Conservation (phyloP, 2,797 vertebrate genomes). For the Bovichtus diacanthus region DNA sequence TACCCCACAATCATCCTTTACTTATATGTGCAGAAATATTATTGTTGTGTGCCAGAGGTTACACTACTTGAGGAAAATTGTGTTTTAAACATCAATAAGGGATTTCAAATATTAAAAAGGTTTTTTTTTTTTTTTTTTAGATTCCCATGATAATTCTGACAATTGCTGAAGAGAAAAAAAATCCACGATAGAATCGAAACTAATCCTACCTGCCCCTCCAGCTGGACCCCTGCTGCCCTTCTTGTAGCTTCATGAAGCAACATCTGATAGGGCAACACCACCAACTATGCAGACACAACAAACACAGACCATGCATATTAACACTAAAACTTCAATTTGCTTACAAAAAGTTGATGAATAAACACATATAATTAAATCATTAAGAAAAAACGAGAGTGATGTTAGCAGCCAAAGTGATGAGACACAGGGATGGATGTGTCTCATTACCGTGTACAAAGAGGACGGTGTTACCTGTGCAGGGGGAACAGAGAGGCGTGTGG, state of each 20-base stretch:
- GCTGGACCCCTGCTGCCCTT: slow-evolving; percentile 90
- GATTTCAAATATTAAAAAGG: neutral
- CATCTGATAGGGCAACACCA: slow-evolving; percentile 97
- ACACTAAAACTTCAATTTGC: neutral
- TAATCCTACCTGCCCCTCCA: slow-evolving; percentile 90
- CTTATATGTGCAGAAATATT: neutral
- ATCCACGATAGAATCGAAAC: neutral
- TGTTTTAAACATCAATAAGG: neutral
- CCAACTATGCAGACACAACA: slow-evolving; percentile 84
- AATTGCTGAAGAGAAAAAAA: neutral
- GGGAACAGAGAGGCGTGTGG: slow-evolving; percentile 90
- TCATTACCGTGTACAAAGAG: neutral
- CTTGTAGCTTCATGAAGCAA: slow-evolving; percentile 93
- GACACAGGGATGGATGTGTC: neutral
- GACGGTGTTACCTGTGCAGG: slow-evolving; percentile 89
- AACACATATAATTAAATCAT: neutral
- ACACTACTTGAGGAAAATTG: neutral
- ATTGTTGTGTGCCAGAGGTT: neutral
- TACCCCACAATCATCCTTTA: neutral
- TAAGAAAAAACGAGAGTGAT: neutral
- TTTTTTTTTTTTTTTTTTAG: too few species aligned
- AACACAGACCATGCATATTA: slow-evolving; percentile 6
- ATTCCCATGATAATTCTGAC: neutral
- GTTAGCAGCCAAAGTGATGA: neutral
- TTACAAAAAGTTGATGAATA: neutral